phyloP scores from a whole-genome alignment of 2,113 vertebrate species.

The Callipepla californica region DNA sequence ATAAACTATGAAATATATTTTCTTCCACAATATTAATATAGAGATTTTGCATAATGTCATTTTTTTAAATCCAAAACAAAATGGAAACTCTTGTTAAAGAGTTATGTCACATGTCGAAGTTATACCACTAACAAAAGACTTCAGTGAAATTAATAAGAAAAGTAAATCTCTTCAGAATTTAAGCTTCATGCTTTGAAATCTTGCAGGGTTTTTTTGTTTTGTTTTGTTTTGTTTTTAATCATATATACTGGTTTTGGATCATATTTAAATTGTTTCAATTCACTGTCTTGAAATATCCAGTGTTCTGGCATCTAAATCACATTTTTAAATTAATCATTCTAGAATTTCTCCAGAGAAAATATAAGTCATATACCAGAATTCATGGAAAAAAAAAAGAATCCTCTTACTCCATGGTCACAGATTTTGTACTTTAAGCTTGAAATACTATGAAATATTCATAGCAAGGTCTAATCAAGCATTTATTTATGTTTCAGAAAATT shows the following conservation, averaged over 20 bases:
- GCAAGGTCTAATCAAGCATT: neutral
- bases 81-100: neutral
- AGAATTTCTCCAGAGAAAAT: neutral
- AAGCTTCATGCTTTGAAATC: neutral
- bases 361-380: neutral
- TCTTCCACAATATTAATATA: neutral
- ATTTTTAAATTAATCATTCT: neutral
- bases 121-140: neutral
- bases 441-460: neutral
- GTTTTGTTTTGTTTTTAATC: too few species aligned
- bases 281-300: neutral
- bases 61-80: neutral
- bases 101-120: neutral
- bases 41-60: accelerated
- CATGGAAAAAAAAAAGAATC: neutral
- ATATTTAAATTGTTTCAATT: neutral
- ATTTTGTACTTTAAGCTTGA: neutral
- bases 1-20: neutral
- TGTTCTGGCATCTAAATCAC: neutral
- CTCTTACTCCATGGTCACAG: neutral
- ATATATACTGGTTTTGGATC: neutral
- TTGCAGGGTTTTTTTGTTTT: neutral
- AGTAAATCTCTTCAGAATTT: neutral
- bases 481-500: neutral
- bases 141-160: neutral